Evolutionary conservation across 2,113 vertebrate genomes (phyloP).

Genomic region (Falcunculus frontatus): DNA sequence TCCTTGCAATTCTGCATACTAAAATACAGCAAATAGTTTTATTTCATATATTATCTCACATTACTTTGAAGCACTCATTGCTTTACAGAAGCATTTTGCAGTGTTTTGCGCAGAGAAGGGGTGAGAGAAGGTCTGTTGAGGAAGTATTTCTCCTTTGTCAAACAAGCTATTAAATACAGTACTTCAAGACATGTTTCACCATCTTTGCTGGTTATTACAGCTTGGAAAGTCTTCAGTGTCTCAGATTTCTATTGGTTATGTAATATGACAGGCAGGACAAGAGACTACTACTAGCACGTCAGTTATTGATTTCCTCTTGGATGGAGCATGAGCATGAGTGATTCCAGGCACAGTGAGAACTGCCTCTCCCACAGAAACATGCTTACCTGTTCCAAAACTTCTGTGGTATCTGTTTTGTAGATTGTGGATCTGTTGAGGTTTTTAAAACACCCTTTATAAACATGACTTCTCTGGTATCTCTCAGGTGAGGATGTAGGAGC

Average conservation of each 20-base stretch:
- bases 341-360: neutral
- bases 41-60: neutral
- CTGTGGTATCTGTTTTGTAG: neutral
- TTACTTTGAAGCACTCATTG: neutral
- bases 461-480: neutral
- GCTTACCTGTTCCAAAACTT: neutral
- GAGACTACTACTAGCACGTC: neutral
- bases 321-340: neutral
- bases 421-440: neutral
- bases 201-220: neutral
- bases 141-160: neutral
- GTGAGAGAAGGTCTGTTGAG: fast-evolving
- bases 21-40: neutral
- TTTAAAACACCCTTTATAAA: neutral
- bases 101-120: neutral
- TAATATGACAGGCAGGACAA: neutral
- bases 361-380: neutral
- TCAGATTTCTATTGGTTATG: neutral
- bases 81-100: neutral
- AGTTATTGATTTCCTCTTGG: neutral
- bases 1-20: neutral
- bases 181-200: neutral
- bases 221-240: neutral
- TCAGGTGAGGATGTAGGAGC: neutral
- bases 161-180: neutral